Evolutionary conservation across 2,113 vertebrate species (phyloP), one percentile per base, ranked within the genome.

Genomic region (Microcebus murinus): DNA sequence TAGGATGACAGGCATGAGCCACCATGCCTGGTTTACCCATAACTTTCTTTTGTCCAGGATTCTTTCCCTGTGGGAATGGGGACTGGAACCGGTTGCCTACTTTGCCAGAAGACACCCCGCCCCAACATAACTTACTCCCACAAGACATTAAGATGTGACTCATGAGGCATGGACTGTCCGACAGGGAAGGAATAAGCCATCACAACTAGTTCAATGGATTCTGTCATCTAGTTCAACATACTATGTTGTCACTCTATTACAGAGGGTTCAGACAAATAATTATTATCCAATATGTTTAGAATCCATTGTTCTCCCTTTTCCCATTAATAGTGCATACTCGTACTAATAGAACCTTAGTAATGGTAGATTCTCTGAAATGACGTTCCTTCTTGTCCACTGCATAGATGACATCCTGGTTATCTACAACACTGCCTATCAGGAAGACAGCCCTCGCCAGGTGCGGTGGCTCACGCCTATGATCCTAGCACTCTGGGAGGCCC

Each of bases 1-100:
- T 45, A 45, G 45, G 45, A 45, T 45, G 1, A 45, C 45, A 45
- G 45, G 45, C 45, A 1, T 45, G 45, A 45, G 45, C 45, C 45
- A 45, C 45, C 45, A 0, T 8, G 45, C 45, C 45, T 5, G 1
- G 45, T 5, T 5, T 45, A 29, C 3, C 21, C 59, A 23, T 31
- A 18, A n/a, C 11, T 8, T 63, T 76, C n/a, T 63, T 65, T n/a
- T 36, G 23, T 18, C 45, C 23, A 63, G 79, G 14, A 27, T 18
- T 39, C 8, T 55, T 52, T 20, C 77, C 39, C 18, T 18, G 8
- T 8, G 20, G 36, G 48, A 25, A 57, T 23, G 2, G 21, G 21
- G 31, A 39, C 63, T 59, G 15, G 45, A 42, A 71, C 0, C 20
- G 18, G 77, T 31, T 18, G 18, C 10, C 39, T 4, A 42, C 10